Percentiles rank a stretch among this genome's conserved stretches.
These are phyloP conservation scores for Pelochelys cantorii DNA, from an alignment of 2,797 vertebrate genomes.

Conservation along the genomic window DNA sequence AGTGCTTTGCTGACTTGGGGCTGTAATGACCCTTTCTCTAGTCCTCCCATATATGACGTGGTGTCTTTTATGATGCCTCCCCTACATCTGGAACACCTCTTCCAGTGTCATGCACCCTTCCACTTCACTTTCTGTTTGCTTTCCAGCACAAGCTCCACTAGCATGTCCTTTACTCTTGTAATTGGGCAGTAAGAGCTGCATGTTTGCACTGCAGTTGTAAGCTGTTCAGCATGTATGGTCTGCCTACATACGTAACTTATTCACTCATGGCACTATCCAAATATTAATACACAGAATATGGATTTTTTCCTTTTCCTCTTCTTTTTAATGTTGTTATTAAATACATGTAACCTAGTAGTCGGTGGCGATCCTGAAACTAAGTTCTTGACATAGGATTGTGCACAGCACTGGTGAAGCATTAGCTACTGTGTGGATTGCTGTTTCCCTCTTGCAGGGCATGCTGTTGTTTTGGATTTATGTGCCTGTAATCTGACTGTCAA, in stretches of 20 bases:
- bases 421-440: not conserved
- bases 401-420: not conserved
- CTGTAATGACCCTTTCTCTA: not conserved
- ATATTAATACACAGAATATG: not conserved
- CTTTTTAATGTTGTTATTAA: not conserved
- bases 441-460: not conserved
- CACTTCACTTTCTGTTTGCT: not conserved
- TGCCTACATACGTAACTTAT: not conserved
- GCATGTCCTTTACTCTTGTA: not conserved
- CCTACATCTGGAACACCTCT: not conserved
- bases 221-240: rapidly evolving
- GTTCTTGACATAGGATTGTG: not conserved
- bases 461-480: not conserved
- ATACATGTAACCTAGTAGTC: not conserved
- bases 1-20: not conserved
- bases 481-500: not conserved
- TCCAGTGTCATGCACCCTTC: not conserved
- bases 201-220: not conserved
- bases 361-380: not conserved
- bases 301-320: not conserved
- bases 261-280: not conserved
- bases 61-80: not conserved
- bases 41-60: not conserved
- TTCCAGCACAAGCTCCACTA: not conserved
- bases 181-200: not conserved